Evolutionary conservation across 2,113 vertebrate genomes (phyloP).

Genomic region (Oostethus manadensis): DNA sequence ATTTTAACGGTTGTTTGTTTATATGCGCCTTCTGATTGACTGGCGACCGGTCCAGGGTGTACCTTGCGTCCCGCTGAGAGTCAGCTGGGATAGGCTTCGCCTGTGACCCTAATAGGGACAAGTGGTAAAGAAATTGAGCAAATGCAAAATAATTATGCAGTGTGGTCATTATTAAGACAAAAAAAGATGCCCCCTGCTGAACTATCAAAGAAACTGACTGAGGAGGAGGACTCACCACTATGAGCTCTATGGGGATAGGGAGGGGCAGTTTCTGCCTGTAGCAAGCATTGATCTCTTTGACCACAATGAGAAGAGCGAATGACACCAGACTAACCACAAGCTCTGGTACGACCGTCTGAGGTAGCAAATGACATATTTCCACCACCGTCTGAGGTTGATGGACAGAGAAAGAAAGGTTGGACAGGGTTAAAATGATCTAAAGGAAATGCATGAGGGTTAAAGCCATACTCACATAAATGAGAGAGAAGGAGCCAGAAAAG

Average conservation of each 20-base stretch:
- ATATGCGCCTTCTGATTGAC: too few species aligned
- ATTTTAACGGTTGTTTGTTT: too few species aligned
- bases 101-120: too few species aligned
- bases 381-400: conserved; percentile 70
- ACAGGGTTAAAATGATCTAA: not conserved
- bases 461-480: conserved; percentile 80
- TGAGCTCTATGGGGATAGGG: conserved; percentile 85
- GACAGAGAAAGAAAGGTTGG: not conserved
- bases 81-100: too few species aligned
- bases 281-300: conserved; percentile 81
- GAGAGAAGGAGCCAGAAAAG: conserved; percentile 74
- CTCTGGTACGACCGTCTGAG: conserved; percentile 69
- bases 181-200: conserved; percentile 40
- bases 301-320: conserved; percentile 71
- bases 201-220: not conserved
- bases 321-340: conserved; percentile 78
- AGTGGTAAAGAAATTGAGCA: too few species aligned
- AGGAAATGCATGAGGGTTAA: not conserved
- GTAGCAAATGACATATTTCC: conserved; percentile 75
- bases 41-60: too few species aligned
- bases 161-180: not conserved
- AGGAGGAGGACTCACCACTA: conserved; percentile 70
- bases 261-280: conserved; percentile 73
- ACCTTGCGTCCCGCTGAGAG: too few species aligned
- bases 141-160: not conserved